These are phyloP conservation scores for Tipula unca DNA, from an alignment of 2,888 invertebrate species.

Conservation along the genomic window DNA sequence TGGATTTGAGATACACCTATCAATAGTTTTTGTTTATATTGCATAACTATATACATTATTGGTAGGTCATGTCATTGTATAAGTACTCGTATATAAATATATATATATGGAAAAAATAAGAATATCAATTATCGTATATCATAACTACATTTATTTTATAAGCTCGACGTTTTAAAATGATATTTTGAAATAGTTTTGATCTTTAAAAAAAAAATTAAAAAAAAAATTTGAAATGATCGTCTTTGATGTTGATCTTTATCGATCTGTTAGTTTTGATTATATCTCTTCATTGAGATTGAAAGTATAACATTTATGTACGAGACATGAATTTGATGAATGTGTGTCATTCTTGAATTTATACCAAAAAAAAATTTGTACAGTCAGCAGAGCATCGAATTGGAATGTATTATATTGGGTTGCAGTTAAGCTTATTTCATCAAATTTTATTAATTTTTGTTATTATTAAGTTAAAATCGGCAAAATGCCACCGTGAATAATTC, in stretches of 20 bases:
- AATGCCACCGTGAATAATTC: no score
- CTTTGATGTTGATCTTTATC: constrained; percentile 14
- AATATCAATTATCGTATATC: constrained; percentile 2
- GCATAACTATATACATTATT: neutral
- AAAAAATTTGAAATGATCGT: neutral
- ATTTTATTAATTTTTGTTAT: no score
- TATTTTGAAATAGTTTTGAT: neutral
- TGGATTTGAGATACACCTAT: constrained; percentile 14
- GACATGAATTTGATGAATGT: neutral
- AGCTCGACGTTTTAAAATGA: neutral
- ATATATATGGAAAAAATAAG: neutral
- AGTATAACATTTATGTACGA: neutral
- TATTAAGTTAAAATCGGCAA: no score
- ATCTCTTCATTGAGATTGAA: neutral
- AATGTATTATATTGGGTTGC: no score
- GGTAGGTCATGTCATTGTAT: neutral
- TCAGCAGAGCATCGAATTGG: no score
- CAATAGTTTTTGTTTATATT: neutral
- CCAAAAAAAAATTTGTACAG: no score
- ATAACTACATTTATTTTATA: neutral
- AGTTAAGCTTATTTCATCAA: no score
- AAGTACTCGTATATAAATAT: no score
- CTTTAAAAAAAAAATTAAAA: neutral
- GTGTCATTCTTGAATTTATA: neutral
- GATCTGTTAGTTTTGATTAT: neutral